Conservation (phyloP, 2,888 invertebrate species). For the Idaea aversata region DNA sequence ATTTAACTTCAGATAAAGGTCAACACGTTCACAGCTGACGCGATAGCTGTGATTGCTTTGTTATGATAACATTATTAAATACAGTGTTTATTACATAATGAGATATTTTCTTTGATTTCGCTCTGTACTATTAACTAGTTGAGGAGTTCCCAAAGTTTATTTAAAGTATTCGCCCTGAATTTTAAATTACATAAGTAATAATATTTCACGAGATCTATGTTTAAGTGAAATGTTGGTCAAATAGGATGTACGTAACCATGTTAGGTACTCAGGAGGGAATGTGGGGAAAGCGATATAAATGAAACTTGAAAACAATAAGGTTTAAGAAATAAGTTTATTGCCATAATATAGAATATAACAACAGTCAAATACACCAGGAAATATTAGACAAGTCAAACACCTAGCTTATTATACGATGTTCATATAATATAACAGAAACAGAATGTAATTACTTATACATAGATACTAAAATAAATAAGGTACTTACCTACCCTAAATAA, state of each 20-base stretch:
- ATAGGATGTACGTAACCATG: background rate
- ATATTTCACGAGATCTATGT: too few relatives aligned
- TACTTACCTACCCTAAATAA: too few relatives aligned
- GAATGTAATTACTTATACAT: too few relatives aligned
- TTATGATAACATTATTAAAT: background rate
- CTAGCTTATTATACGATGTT: background rate
- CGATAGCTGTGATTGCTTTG: background rate
- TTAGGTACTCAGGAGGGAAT: background rate
- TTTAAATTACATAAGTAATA: too few relatives aligned
- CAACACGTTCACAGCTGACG: background rate
- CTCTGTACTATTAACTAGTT: background rate
- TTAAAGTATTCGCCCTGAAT: too few relatives aligned
- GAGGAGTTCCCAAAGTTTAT: background rate
- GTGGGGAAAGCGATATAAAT: background rate
- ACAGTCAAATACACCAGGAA: slow-evolving; percentile 14
- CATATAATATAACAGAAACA: background rate
- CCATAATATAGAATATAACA: slow-evolving; percentile 19
- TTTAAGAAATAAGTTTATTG: background rate
- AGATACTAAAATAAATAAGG: too few relatives aligned
- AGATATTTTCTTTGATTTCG: too few relatives aligned
- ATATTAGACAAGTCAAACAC: background rate
- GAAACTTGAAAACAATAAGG: background rate
- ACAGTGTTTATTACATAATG: background rate
- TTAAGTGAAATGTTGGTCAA: too few relatives aligned
- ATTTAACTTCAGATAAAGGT: background rate